Evolutionary conservation across 2,113 vertebrate species (phyloP), one percentile per base, ranked within the genome.

Genomic region (Pterocles orientalis): DNA sequence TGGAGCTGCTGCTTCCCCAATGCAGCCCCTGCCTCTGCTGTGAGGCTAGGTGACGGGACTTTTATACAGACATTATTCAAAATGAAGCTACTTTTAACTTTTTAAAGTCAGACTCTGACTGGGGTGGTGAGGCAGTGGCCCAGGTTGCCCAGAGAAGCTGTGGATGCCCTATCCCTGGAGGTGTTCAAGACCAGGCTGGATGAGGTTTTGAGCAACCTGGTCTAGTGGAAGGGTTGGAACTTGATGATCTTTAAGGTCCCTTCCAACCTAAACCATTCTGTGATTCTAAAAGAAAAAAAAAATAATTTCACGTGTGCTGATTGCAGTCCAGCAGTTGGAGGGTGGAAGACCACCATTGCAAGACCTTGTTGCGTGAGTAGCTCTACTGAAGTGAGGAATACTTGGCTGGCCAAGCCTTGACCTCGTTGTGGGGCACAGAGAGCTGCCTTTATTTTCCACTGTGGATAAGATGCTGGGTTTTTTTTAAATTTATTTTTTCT

Each of bases 51-150:
- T 45, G 87, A 86, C 13, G 36, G 31, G 8, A n/a, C 54, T 97
- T 95, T 97, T 70, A 65, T 69, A 25, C 19, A 80, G 51, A 10
- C 18, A 5, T 60, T 82, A 10, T 82, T 96, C n/a, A 87, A 96
- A 93, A 86, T 61, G 91, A 95, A 97, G 47, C 65, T 81, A n/a
- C 53, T 73, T 76, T 71, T 64, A 34, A 33, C 6, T 29, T 71
- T 81, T 80, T 57, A 61, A 81, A 85, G 85, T 69, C 71, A 26
- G 17, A 60, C 62, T 65, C 51, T 87, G 65, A 41, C 41, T 41
- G 41, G 41, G 41, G 41, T 14, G 41, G 41, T 41, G 41, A 41
- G 41, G 41, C 41, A 14, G 13, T 41, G 41, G 41, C 41, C 41
- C 41, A 41, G 41, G 41, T 41, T 41, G 41, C 41, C 41, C 41